Conservation (phyloP, 2,888 invertebrate species). For the Pristionchus maxplancki region DNA sequence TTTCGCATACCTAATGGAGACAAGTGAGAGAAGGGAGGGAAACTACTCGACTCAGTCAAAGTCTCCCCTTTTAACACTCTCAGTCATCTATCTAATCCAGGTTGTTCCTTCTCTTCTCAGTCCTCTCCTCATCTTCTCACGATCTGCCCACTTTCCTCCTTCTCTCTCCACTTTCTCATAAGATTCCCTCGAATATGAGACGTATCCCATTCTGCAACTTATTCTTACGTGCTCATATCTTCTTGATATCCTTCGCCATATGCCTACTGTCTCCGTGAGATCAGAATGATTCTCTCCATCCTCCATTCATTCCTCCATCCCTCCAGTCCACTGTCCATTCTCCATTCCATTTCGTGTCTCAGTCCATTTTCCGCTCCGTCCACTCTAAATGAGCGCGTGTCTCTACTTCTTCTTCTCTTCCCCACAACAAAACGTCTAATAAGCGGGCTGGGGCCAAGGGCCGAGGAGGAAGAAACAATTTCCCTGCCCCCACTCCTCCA, state of each 20-base stretch:
- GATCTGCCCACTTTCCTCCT: background rate
- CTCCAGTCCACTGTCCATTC: background rate
- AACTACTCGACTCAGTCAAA: background rate
- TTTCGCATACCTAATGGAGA: slow-evolving; percentile 47
- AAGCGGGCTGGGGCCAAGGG: slow-evolving; percentile 2
- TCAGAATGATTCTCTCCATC: background rate
- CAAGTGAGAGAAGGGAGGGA: background rate
- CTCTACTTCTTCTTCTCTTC: background rate
- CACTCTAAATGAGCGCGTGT: background rate
- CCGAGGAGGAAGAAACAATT: slow-evolving; percentile 32
- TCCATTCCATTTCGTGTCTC: background rate
- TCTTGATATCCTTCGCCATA: background rate
- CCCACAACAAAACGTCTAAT: slow-evolving; percentile 33
- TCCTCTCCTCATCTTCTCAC: slow-evolving; percentile 16
- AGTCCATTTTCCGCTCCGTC: background rate
- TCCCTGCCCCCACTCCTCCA: background rate
- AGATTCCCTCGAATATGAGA: background rate
- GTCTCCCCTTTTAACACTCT: background rate
- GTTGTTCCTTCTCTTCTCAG: background rate
- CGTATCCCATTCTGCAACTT: background rate
- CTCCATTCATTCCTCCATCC: background rate
- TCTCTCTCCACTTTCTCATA: slow-evolving; percentile 23
- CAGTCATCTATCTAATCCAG: background rate
- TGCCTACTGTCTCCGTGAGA: too few relatives aligned
- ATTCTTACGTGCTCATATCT: background rate